Evolutionary conservation across 2,888 invertebrate genomes (phyloP).

Genomic region (Nycteola revayana): DNA sequence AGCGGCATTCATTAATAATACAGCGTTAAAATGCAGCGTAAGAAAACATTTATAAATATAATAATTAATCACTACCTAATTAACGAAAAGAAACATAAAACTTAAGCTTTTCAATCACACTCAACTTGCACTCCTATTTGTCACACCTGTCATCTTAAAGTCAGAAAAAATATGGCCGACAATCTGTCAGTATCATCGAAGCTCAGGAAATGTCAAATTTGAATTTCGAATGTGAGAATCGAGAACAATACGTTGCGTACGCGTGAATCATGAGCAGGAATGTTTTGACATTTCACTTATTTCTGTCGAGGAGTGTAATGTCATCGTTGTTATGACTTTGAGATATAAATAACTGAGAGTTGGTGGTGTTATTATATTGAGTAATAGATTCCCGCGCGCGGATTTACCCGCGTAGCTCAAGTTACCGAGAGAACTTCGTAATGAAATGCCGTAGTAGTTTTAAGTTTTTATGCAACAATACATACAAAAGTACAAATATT

Average conservation of each 20-base stretch:
- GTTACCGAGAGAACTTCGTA: no score
- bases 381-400: no score
- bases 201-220: constrained; percentile 53
- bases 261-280: constrained; percentile 29
- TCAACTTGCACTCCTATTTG: constrained; percentile 16
- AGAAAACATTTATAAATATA: no score
- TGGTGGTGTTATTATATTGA: no score
- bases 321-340: no score
- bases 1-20: no score
- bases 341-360: no score
- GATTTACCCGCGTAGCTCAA: no score
- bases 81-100: constrained; percentile 16
- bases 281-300: constrained; percentile 39
- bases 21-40: no score
- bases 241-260: constrained; percentile 31
- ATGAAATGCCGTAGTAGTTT: no score
- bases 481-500: no score
- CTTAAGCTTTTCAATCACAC: constrained; percentile 14
- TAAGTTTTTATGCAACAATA: no score
- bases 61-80: constrained; percentile 28
- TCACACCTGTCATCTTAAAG: constrained; percentile 39
- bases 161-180: constrained; percentile 30
- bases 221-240: constrained; percentile 49
- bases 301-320: neutral
- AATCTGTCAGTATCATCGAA: constrained; percentile 46